Conservation (phyloP, 2,797 vertebrate genomes). For the Mormyrus proboscirostris region DNA sequence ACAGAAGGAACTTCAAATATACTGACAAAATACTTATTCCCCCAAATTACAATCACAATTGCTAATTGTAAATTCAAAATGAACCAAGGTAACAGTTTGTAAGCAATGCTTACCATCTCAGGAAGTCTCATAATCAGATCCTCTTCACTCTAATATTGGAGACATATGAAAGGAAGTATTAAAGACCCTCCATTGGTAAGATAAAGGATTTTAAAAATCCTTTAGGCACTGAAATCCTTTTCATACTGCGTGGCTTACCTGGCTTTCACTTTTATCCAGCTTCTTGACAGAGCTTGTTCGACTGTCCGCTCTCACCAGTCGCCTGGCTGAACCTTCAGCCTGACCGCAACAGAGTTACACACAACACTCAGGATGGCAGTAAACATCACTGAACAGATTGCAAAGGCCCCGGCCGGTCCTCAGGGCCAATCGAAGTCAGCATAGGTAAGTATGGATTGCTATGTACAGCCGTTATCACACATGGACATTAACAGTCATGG, state of each 20-base stretch:
- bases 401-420: neutral
- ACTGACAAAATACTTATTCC: neutral
- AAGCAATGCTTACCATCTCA: constrained; percentile 53
- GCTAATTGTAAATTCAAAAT: neutral
- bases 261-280: constrained; percentile 48
- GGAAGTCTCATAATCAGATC: constrained; percentile 53
- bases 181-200: neutral
- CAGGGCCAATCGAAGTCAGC: neutral
- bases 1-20: neutral
- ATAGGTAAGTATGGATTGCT: neutral
- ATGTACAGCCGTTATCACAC: neutral
- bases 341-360: constrained; percentile 29
- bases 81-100: neutral
- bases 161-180: constrained; percentile 21
- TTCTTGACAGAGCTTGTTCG: constrained; percentile 54
- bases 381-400: neutral
- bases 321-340: constrained; percentile 58
- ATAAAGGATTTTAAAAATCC: neutral
- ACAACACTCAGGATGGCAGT: neutral
- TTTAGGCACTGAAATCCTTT: neutral
- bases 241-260: constrained; percentile 40
- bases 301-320: constrained; percentile 59
- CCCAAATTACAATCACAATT: neutral
- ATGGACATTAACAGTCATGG: neutral
- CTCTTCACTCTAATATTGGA: constrained; percentile 47